Evolutionary conservation across 2,113 vertebrate genomes (phyloP), one percentile per base, ranked within the genome.

Genomic region (Panthera tigris): DNA sequence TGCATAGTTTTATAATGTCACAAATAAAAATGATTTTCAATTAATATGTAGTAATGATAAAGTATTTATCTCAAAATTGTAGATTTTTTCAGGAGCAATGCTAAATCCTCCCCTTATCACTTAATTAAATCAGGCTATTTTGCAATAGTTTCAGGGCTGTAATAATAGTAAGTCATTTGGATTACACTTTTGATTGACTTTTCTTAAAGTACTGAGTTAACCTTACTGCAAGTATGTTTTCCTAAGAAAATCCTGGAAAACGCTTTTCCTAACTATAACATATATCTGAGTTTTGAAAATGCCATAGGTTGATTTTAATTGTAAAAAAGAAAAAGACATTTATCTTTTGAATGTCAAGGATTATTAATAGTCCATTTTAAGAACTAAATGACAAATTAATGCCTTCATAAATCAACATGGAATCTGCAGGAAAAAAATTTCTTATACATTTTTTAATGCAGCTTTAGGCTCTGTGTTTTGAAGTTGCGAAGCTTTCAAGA

Each of bases 291-390:
- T 97, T 98, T 97, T 79, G 68, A 92, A 74, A 98, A 90, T 97
- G 61, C 86, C 52, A 71, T 10, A 71, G 19, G 66, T 55, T 93
- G 90, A 29, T 91, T 97, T 93, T 97, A 87, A 94, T 85, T 90
- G 8, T 18, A 79, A 96, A 92, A 92, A 81, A 74, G 74, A 83
- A 39, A 92, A 36, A 91, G 11, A 39, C 11, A 95, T 48, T 96
- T 78, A 88, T 95, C 66, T 95, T 97, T 97, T 97, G 14, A 97
- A 90, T 98, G 97, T 96, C 96, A 98, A 96, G 29, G 87, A 95
- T 98, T 98, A 98, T 98, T 98, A 98, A 98, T 98, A 97, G 96
- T 91, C 94, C 98, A 97, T 98, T 98, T 98, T 95, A 97, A 97
- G 18, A 98, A 2, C 73, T 96, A 98, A 99, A 98, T 98, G 93